A percentile compares a stretch with the other conserved stretches of the same genome.
phyloP scores from a whole-genome alignment of 2,888 invertebrate species.

The Atethmia centrago region DNA sequence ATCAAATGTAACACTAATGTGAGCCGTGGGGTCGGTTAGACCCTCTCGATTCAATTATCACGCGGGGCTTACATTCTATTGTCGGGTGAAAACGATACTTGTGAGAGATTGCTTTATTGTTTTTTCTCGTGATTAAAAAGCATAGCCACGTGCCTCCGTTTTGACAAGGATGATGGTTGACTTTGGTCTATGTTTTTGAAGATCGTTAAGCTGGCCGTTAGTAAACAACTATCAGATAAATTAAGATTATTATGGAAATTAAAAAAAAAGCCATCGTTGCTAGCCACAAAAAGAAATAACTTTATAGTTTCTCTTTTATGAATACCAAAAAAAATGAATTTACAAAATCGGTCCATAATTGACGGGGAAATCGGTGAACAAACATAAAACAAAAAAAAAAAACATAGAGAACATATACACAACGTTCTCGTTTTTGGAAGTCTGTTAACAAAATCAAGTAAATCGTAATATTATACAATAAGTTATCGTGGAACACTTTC shows the following conservation, averaged over 20 bases:
- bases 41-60: conserved; percentile 89
- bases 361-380: too few species aligned
- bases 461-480: neutral
- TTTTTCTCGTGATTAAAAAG: conserved; percentile 91
- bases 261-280: neutral
- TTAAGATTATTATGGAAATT: neutral
- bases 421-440: too few species aligned
- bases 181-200: conserved; percentile 21
- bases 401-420: too few species aligned
- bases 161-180: conserved; percentile 70
- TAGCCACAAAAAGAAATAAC: neutral
- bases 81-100: conserved; percentile 90
- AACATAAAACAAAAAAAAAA: too few species aligned
- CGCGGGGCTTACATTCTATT: conserved; percentile 84
- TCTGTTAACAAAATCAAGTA: neutral
- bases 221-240: conserved; percentile 4
- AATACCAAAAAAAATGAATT: too few species aligned
- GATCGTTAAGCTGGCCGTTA: conserved; percentile 1
- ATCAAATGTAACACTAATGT: conserved; percentile 87
- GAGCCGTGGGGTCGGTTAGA: conserved; percentile 76
- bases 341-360: too few species aligned
- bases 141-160: conserved; percentile 80
- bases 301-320: neutral
- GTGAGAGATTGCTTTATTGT: conserved; percentile 91
- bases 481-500: conserved; percentile 1